Percentiles rank a stretch among this genome's conserved stretches.
These are phyloP conservation scores for Cenopis cana DNA, from an alignment of 2,888 invertebrate genomes.

Conservation along the genomic window DNA sequence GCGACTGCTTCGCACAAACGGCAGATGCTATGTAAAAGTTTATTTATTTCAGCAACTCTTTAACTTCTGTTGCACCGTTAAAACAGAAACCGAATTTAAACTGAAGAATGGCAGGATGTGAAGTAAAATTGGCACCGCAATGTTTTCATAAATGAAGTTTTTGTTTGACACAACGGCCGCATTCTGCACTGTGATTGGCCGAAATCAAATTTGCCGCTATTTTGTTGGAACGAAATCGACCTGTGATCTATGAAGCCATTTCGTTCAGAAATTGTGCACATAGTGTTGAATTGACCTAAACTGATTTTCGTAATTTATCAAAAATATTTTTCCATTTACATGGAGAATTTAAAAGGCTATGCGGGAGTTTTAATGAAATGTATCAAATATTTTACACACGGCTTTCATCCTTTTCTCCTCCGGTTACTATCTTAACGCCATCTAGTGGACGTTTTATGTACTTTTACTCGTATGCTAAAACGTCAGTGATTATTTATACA, in stretches of 20 bases:
- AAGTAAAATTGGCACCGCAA: conserved; percentile 52
- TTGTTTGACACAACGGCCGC: conserved; percentile 63
- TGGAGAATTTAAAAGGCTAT: neutral
- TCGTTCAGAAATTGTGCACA: conserved; percentile 50
- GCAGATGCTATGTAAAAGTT: conserved; percentile 56
- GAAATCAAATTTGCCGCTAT: conserved; percentile 70
- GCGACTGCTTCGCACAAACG: conserved; percentile 62
- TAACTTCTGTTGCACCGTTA: conserved; percentile 61
- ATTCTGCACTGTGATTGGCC: conserved; percentile 67
- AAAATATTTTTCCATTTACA: neutral
- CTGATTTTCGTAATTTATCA: too few species aligned
- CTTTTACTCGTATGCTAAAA: too few species aligned
- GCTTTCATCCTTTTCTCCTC: neutral
- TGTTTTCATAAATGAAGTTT: conserved; percentile 59
- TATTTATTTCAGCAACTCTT: conserved; percentile 57
- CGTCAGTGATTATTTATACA: neutral
- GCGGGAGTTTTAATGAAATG: neutral
- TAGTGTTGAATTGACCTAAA: neutral
- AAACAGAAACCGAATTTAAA: conserved; percentile 68
- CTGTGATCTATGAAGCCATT: conserved; percentile 61
- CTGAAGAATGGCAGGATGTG: conserved; percentile 62
- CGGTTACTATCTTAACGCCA: neutral
- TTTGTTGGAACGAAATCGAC: conserved; percentile 58
- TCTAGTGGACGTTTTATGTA: neutral
- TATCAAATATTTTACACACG: neutral